Base-by-base conservation (phyloP, 2,888 invertebrate genomes). In the Eupithecia exiguata region DNA sequence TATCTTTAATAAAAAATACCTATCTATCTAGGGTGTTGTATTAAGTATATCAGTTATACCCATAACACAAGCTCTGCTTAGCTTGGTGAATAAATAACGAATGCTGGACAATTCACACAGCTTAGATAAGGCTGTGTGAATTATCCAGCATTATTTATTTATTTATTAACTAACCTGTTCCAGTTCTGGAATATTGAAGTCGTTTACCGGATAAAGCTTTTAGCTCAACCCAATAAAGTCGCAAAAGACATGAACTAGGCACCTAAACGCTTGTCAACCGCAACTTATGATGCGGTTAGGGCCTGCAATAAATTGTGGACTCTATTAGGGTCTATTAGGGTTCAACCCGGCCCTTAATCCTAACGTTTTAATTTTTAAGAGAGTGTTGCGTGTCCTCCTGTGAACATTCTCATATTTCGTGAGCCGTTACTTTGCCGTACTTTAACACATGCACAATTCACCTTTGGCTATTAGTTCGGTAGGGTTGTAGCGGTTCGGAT, bases 401-500 rank as follows among this genome's bases (percentile, higher is more conserved):
- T 70, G 67, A 21, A 70, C 73, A 76, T 75, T 72, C 72, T 78
- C 78, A 78, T 78, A 78, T 76, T 76, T 78, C 76, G 62, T 62
- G 68, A 5, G 66, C 61, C 73, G 72, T 75, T 78, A 75, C 61
- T 66, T 70, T 53, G 58, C 74, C 76, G 74, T 76, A 75, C 78
- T 76, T 72, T 36, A 65, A 69, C 70, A 70, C 76, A 73, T 70
- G 74, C 74, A 76, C 75, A 75, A 78, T 73, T 73, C 73, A 75
- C 73, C 71, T 68, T 71, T 74, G 68, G 38, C 66, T 65, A 62
- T 68, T 72, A 70, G 72, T 61, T 70, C 18, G 30, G 10, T 69
- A 71, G 71, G 14, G 75, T 61, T 68, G 68, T 7, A 46, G 7
- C n/a, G 38, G 49, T 67, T 21, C 43, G 36, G 46, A 66, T 38